Percentiles rank a stretch among this genome's conserved stretches.
Evolutionary conservation across 2,113 vertebrate species (phyloP).

Genomic region (Sclerurus mexicanus): DNA sequence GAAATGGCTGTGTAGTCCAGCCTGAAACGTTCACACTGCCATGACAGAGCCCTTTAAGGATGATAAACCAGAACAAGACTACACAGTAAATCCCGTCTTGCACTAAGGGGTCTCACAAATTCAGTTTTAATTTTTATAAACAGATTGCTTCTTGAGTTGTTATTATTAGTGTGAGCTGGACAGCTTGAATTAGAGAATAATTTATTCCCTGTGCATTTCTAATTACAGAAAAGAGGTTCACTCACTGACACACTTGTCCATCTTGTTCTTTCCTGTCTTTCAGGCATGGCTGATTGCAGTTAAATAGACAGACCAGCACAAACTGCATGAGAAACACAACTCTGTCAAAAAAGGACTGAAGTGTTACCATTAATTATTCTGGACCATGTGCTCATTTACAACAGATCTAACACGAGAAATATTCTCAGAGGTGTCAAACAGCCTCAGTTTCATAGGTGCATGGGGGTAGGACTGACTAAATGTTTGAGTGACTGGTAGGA

Average conservation of each 20-base stretch:
- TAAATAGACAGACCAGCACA: constrained; percentile 69
- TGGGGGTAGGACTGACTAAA: constrained; percentile 60
- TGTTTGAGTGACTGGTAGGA: constrained; percentile 72
- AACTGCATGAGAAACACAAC: constrained; percentile 65
- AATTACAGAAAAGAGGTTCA: constrained; percentile 76
- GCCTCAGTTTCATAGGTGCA: constrained; percentile 69
- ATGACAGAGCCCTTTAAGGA: background rate
- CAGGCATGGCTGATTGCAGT: constrained; percentile 69
- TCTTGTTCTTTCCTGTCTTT: constrained; percentile 76
- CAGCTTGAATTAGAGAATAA: constrained; percentile 83
- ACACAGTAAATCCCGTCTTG: constrained; percentile 40
- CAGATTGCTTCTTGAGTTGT: constrained; percentile 76
- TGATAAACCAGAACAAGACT: constrained; percentile 24
- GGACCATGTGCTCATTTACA: constrained; percentile 75
- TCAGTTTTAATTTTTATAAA: constrained; percentile 62
- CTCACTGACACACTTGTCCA: constrained; percentile 77
- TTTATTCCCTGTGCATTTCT: constrained; percentile 84
- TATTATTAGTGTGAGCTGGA: constrained; percentile 82
- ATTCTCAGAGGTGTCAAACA: constrained; percentile 75
- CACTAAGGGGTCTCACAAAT: constrained; percentile 63
- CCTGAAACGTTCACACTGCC: background rate
- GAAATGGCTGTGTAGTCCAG: background rate
- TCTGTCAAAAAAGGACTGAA: constrained; percentile 76
- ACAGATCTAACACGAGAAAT: constrained; percentile 72
- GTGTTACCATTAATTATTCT: constrained; percentile 77